These are phyloP conservation scores for Ferrisia virgata DNA, from an alignment of 2,888 invertebrate genomes.

Conservation along the genomic window DNA sequence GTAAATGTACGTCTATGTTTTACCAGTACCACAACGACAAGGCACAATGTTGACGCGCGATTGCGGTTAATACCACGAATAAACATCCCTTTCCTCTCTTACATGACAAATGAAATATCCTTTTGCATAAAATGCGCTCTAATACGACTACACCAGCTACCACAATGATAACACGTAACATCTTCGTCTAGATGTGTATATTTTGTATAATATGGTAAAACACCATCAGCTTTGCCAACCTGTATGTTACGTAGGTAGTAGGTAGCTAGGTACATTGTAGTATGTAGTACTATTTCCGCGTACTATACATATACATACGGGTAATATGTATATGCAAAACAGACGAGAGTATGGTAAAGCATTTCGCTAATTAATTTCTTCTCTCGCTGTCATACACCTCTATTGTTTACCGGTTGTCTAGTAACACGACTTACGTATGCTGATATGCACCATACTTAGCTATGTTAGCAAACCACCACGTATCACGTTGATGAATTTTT, in stretches of 20 bases:
- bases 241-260: no score
- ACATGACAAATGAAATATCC: conserved; percentile 11
- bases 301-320: background rate
- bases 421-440: background rate
- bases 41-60: background rate
- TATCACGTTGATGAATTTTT: background rate
- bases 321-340: background rate
- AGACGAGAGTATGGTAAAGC: background rate
- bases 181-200: background rate
- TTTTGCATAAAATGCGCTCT: background rate
- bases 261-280: no score
- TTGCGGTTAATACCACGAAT: background rate
- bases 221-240: no score
- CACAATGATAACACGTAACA: background rate
- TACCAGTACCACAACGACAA: no score
- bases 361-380: background rate
- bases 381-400: background rate
- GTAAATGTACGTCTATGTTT: background rate
- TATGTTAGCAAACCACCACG: background rate
- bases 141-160: background rate
- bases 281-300: no score
- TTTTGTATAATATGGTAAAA: background rate
- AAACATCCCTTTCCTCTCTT: background rate
- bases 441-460: no score
- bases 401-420: background rate